Evolutionary conservation across 2,888 invertebrate genomes (phyloP).

Genomic region (Lymantria monacha): DNA sequence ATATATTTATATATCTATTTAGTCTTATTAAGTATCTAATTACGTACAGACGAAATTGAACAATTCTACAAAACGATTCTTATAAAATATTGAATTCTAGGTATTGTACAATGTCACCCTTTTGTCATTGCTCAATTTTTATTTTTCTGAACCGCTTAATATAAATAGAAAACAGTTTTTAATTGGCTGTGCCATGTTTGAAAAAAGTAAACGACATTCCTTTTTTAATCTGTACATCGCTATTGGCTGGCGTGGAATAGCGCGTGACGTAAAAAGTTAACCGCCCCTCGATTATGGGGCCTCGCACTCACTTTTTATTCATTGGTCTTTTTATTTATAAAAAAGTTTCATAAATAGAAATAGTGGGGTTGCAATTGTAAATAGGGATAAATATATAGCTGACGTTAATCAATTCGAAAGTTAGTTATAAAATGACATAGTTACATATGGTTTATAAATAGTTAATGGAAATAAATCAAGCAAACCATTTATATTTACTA

Average conservation of each 20-base stretch:
- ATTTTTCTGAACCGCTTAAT: slow-evolving; percentile 2
- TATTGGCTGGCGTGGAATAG: slow-evolving; percentile 63
- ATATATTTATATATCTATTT: no score
- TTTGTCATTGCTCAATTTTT: neutral
- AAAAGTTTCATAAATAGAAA: slow-evolving; percentile 15
- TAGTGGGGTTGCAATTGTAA: no score
- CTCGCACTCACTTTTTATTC: slow-evolving; percentile 45
- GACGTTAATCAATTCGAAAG: neutral
- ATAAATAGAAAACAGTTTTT: slow-evolving; percentile 33
- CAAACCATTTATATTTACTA: slow-evolving; percentile 27
- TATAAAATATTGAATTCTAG: neutral
- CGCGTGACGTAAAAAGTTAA: slow-evolving; percentile 58
- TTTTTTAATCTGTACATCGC: slow-evolving; percentile 58
- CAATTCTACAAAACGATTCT: no score
- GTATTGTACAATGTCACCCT: neutral
- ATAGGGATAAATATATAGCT: neutral
- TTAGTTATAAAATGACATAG: neutral
- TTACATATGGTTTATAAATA: neutral
- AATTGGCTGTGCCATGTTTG: slow-evolving; percentile 40
- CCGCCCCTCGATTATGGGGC: slow-evolving; percentile 60
- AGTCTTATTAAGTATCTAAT: no score
- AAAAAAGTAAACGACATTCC: slow-evolving; percentile 51
- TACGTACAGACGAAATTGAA: no score
- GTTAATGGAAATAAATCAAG: slow-evolving; percentile 5
- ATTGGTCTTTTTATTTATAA: slow-evolving; percentile 38